phyloP scores from a whole-genome alignment of 2,797 vertebrate species.

The Aselliscus stoliczkanus region DNA sequence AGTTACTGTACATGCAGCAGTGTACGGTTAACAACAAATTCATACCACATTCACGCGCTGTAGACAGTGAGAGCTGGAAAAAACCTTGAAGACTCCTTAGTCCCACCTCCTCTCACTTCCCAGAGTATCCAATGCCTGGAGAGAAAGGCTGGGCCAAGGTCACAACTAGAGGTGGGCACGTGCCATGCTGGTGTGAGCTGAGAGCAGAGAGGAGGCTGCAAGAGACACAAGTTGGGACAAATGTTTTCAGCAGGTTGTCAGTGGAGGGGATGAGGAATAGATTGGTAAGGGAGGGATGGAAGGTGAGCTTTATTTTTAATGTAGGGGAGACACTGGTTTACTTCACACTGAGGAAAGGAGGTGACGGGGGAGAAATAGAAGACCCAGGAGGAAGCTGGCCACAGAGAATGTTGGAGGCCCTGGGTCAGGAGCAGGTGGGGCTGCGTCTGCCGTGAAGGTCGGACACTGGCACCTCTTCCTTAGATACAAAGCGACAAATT shows the following conservation, averaged over 20 bases:
- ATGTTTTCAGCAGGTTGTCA: neutral
- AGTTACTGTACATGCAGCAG: neutral
- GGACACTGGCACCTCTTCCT: neutral
- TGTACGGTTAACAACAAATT: neutral
- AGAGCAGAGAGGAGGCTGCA: rapidly evolving
- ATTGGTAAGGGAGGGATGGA: no score
- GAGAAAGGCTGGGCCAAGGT: neutral
- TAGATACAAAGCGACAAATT: neutral
- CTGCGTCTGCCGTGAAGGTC: neutral
- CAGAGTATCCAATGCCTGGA: neutral
- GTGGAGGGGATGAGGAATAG: rapidly evolving
- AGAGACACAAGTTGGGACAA: neutral
- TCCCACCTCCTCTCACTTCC: neutral
- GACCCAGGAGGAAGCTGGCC: neutral
- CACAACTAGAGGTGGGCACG: neutral
- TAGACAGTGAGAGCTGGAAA: neutral
- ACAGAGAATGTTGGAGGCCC: neutral
- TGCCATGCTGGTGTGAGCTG: neutral
- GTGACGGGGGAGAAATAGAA: neutral
- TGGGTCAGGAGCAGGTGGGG: neutral
- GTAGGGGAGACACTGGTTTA: rapidly evolving
- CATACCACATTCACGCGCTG: neutral
- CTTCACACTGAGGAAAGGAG: neutral
- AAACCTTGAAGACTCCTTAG: neutral
- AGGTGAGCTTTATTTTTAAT: neutral